Base-by-base conservation (phyloP, 2,888 invertebrate genomes). In the Allygus modestus region DNA sequence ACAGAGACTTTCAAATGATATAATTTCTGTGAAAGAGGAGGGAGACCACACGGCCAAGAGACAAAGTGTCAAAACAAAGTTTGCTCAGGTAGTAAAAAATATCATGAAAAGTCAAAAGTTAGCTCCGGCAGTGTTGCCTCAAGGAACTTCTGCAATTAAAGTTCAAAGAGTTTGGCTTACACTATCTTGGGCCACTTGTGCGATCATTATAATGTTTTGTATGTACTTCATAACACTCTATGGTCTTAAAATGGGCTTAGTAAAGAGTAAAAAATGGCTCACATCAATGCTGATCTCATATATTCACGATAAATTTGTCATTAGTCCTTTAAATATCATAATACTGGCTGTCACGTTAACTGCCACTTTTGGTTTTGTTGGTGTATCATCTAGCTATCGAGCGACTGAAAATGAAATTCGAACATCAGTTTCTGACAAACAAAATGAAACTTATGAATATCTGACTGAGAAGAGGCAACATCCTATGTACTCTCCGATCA, bases 201-300 rank as follows among this genome's bases (percentile, higher is more conserved):
- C 65, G 0, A 31, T 17, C 17, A 65, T 65, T 9, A 65, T 65
- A 17, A 65, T 65, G 28, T 7, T 31, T 28, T 65, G 65, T 15
- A 17, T 20, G 17, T 65, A 65, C 31, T 20, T 65, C 0, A 31
- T 65, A 65, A 65, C 28, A 28, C 31, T 65, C 9, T 65, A 65
- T 15, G 65, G 28, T 17, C 65, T 65, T 28, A 65, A 65, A 17
- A 65, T 65, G 65, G 65, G 65, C 26, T 65, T 65, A 17, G 31
- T 15, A 28, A 65, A 65, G 9, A 65, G 65, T 31, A 65, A 65
- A 31, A 65, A 28, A 65, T 65, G 65, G 65, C 17, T 65, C 17
- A 65, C 31, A 26, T 65, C 65, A 15, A 12, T 65, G 0, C 5
- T 65, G 9, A 12, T 65, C 9, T 65, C 65, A 65, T 28, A 28